Percentiles rank a stretch among this genome's conserved stretches.
phyloP scores from a whole-genome alignment of 2,888 invertebrate genomes.

The Tetragnatha montana region DNA sequence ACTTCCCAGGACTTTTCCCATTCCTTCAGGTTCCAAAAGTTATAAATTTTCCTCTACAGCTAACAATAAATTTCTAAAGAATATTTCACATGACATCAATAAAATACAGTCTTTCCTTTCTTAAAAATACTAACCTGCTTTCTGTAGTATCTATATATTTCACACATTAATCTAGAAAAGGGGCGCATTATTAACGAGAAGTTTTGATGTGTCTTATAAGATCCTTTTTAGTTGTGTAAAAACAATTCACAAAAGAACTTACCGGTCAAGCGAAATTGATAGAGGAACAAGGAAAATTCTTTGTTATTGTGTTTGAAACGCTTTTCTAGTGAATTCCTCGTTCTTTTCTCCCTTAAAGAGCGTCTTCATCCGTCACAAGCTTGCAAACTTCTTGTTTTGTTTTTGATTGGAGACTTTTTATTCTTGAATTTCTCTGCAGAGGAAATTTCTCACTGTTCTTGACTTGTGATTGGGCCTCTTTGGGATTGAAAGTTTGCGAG shows the following conservation, averaged over 20 bases:
- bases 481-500: too few relatives aligned
- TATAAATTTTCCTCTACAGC: too few relatives aligned
- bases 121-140: neutral
- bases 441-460: neutral
- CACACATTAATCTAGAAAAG: neutral
- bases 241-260: neutral
- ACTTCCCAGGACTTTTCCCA: too few relatives aligned
- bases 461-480: neutral
- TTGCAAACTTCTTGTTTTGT: neutral
- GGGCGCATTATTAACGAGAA: neutral
- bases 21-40: too few relatives aligned
- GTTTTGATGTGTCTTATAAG: neutral
- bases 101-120: neutral
- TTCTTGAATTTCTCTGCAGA: neutral
- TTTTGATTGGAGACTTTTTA: neutral
- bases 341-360: neutral
- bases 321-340: neutral
- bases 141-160: conserved; percentile 2
- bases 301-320: neutral
- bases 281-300: conserved; percentile 27
- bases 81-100: neutral
- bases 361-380: neutral
- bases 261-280: neutral
- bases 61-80: neutral
- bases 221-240: neutral